Percentiles rank a stretch among this genome's conserved stretches.
Evolutionary conservation across 1,140 invertebrate species (phyloP).

Genomic region (Neotoxoptera formosana): DNA sequence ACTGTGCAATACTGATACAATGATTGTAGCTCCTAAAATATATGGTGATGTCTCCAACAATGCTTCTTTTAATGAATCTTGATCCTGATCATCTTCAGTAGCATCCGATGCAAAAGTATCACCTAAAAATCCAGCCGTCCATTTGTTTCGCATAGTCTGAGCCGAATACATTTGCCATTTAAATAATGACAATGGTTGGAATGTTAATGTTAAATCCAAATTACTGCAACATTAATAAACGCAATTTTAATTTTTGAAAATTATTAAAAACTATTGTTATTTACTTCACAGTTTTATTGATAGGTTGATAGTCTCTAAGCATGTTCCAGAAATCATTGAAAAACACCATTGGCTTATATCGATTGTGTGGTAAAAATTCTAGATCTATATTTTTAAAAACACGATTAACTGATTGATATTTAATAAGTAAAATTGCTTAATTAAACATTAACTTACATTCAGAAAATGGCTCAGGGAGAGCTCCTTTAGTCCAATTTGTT

Average conservation of each 20-base stretch:
- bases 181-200: conserved; percentile 92
- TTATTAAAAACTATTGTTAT: conserved; percentile 58
- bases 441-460: conserved; percentile 71
- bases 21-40: conserved; percentile 88
- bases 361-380: conserved; percentile 83
- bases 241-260: background rate
- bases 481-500: conserved; percentile 89
- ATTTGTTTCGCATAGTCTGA: conserved; percentile 88
- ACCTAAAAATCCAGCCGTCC: conserved; percentile 69
- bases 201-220: conserved; percentile 81
- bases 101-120: conserved; percentile 67
- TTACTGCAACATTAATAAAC: conserved; percentile 59
- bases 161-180: conserved; percentile 96
- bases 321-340: conserved; percentile 99
- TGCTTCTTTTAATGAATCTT: conserved; percentile 97
- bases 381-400: conserved; percentile 70
- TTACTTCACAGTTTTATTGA: conserved; percentile 84
- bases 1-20: conserved; percentile 94
- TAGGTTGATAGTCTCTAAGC: conserved; percentile 91
- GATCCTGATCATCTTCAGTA: conserved; percentile 69
- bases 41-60: conserved; percentile 97
- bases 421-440: background rate
- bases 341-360: conserved; percentile 95
- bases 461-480: conserved; percentile 89
- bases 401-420: background rate